Percentiles rank a stretch among this genome's conserved stretches.
Conservation (phyloP, 2,797 vertebrate species). For the Clangula hyemalis region DNA sequence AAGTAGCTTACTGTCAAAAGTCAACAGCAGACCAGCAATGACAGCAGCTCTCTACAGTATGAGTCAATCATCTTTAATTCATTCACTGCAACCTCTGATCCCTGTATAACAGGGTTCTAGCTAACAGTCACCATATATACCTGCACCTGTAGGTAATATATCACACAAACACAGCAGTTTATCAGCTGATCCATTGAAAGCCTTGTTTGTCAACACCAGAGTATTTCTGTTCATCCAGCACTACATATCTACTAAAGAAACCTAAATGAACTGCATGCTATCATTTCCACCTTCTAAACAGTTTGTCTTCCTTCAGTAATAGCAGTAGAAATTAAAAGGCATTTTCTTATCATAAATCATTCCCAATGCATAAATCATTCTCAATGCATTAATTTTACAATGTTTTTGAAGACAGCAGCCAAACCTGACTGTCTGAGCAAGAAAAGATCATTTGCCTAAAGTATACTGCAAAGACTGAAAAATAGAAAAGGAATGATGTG, state of each 20-base stretch:
- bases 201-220: not conserved
- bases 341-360: not conserved
- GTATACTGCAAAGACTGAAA: not conserved
- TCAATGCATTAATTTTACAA: not conserved
- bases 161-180: not conserved
- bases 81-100: not conserved
- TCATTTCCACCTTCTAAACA: not conserved
- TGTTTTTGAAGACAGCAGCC: not conserved
- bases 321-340: not conserved
- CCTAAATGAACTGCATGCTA: not conserved
- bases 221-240: not conserved
- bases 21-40: not conserved
- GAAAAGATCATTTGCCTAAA: not conserved
- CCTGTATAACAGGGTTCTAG: not conserved
- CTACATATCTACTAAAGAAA: not conserved
- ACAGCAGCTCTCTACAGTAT: not conserved
- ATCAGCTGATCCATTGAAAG: not conserved
- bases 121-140: not conserved
- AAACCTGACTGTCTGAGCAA: not conserved
- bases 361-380: not conserved
- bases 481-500: not conserved
- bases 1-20: not conserved
- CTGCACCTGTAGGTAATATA: not conserved
- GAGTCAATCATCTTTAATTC: not conserved
- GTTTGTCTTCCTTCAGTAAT: not conserved